Conservation (phyloP, 2,113 vertebrate species). For the Varanus salvator region DNA sequence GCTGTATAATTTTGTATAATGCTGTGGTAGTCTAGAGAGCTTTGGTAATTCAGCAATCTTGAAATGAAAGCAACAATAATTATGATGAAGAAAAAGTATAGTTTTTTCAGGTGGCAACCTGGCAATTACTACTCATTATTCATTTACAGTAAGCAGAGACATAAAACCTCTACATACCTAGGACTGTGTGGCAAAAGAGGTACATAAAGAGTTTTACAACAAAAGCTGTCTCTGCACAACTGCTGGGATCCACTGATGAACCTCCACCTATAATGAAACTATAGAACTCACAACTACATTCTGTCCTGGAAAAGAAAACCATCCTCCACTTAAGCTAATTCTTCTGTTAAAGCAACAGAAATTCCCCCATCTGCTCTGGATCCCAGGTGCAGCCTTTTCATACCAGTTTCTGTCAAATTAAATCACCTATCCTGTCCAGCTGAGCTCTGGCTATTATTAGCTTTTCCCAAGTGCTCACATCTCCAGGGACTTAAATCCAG, state of each 20-base stretch:
- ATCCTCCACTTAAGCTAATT: neutral
- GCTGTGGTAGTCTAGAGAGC: no score
- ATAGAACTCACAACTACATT: neutral
- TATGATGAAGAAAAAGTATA: no score
- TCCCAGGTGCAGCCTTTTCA: neutral
- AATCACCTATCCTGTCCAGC: neutral
- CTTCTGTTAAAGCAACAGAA: neutral
- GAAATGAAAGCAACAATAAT: no score
- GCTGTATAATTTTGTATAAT: no score
- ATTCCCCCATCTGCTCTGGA: neutral
- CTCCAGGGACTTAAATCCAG: neutral
- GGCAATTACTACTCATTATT: neutral
- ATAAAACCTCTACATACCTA: neutral
- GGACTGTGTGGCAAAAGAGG: neutral
- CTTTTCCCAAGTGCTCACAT: neutral
- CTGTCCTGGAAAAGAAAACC: neutral
- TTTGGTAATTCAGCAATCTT: no score
- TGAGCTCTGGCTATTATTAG: constrained; percentile 11
- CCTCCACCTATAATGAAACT: neutral
- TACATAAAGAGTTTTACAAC: neutral
- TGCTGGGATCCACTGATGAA: neutral
- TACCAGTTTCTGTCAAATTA: neutral
- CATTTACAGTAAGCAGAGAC: neutral
- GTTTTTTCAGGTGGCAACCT: neutral
- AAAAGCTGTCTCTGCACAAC: neutral